A percentile compares a stretch with the other conserved stretches of the same genome.
phyloP scores from a whole-genome alignment of 2,113 vertebrate species.

The Phalacrocorax brasilianus region DNA sequence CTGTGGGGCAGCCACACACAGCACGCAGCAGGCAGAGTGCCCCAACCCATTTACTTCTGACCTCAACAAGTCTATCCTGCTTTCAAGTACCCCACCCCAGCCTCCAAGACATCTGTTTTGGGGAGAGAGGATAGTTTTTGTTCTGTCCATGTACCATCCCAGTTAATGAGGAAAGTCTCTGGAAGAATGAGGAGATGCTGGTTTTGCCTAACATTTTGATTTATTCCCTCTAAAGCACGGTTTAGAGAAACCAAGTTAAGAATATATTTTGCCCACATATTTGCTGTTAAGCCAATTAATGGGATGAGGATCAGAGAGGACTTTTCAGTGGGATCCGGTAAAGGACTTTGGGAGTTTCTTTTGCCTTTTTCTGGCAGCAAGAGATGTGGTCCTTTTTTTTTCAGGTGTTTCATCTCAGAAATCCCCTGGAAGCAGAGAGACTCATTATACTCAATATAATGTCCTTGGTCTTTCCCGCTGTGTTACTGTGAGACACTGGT shows the following conservation, averaged over 20 bases:
- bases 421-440: background rate
- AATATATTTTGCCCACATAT: background rate
- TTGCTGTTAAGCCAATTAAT: background rate
- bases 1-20: background rate
- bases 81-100: background rate
- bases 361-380: background rate
- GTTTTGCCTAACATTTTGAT: fast-evolving
- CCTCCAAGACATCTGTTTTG: too few relatives aligned
- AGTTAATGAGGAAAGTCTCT: background rate
- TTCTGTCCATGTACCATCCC: background rate
- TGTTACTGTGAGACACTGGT: background rate
- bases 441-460: background rate
- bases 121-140: background rate
- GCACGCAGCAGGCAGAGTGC: background rate
- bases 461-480: background rate
- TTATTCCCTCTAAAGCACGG: background rate
- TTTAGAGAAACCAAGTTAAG: background rate
- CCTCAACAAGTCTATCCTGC: background rate
- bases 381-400: background rate
- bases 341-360: background rate
- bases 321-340: background rate
- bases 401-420: background rate
- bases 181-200: background rate
- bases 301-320: background rate
- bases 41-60: background rate